Conservation (phyloP, 2,113 vertebrate species). For the Pontoporia blainvillei region DNA sequence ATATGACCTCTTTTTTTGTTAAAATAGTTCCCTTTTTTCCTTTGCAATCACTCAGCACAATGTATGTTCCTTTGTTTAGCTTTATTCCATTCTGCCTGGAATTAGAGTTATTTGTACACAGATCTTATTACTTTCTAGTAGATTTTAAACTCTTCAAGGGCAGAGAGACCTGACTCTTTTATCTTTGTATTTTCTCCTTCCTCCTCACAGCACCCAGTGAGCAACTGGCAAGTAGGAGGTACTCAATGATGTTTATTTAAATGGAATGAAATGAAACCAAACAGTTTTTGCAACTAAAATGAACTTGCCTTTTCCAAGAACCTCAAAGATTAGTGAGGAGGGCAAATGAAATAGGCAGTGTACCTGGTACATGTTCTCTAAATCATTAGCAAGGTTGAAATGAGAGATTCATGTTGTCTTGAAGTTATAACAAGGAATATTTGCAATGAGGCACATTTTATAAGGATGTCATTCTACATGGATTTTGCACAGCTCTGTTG, state of each 20-base stretch:
- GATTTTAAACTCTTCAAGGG: slow-evolving; percentile 31
- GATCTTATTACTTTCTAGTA: slow-evolving; percentile 17
- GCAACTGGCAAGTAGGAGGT: neutral
- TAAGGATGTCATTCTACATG: neutral
- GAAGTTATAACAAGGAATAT: neutral
- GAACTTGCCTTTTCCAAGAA: neutral
- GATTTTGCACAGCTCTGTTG: neutral
- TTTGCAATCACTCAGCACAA: neutral
- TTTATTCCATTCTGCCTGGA: slow-evolving; percentile 7
- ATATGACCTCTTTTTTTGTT: slow-evolving; percentile 13
- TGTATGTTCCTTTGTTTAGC: neutral
- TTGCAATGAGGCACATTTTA: neutral
- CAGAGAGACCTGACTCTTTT: slow-evolving; percentile 19
- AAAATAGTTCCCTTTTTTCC: slow-evolving; percentile 13
- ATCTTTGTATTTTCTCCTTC: neutral
- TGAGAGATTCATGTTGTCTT: neutral
- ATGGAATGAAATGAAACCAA: slow-evolving; percentile 7
- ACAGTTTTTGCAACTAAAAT: neutral
- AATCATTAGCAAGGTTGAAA: slow-evolving; percentile 7
- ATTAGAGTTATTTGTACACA: slow-evolving; percentile 40
- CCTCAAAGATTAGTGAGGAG: neutral
- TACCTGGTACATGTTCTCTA: neutral
- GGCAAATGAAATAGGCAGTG: neutral
- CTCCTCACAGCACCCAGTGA: neutral
- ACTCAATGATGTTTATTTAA: neutral